Percentiles rank a stretch among this genome's conserved stretches.
Conservation (phyloP, 2,797 vertebrate genomes). For the Salarias fasciatus region DNA sequence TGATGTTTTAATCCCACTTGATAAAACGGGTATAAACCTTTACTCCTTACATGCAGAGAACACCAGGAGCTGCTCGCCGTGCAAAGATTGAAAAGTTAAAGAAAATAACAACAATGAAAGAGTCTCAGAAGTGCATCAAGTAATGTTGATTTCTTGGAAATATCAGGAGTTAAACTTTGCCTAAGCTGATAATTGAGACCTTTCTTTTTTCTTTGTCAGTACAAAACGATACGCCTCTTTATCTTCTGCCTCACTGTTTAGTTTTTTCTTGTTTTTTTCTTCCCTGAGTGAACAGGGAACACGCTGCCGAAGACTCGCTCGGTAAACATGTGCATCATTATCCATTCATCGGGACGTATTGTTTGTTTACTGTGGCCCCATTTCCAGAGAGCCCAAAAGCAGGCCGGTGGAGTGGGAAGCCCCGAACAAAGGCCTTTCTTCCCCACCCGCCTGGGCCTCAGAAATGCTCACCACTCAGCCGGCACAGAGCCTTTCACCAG, state of each 20-base stretch:
- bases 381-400: constrained; percentile 86
- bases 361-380: constrained; percentile 92
- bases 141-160: neutral
- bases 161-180: constrained; percentile 36
- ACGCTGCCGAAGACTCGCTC: constrained; percentile 78
- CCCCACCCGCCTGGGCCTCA: constrained; percentile 84
- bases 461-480: constrained; percentile 87
- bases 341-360: constrained; percentile 87
- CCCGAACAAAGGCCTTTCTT: constrained; percentile 89
- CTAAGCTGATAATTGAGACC: constrained; percentile 15
- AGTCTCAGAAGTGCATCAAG: too few species aligned
- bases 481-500: constrained; percentile 85
- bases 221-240: constrained; percentile 68
- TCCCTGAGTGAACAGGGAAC: constrained; percentile 73
- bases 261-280: constrained; percentile 63
- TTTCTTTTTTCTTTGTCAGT: constrained; percentile 3
- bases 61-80: too few species aligned
- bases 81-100: too few species aligned
- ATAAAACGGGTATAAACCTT: constrained; percentile 31
- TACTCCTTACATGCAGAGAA: constrained; percentile 16
- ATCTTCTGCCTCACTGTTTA: constrained; percentile 45
- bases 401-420: constrained; percentile 85
- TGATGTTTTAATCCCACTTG: constrained; percentile 49
- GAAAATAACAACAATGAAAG: too few species aligned
- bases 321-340: constrained; percentile 88